Conservation (phyloP, 30 jellyfish, hydroid and myxozoan genomes). For the Aurelia coerulea region DNA sequence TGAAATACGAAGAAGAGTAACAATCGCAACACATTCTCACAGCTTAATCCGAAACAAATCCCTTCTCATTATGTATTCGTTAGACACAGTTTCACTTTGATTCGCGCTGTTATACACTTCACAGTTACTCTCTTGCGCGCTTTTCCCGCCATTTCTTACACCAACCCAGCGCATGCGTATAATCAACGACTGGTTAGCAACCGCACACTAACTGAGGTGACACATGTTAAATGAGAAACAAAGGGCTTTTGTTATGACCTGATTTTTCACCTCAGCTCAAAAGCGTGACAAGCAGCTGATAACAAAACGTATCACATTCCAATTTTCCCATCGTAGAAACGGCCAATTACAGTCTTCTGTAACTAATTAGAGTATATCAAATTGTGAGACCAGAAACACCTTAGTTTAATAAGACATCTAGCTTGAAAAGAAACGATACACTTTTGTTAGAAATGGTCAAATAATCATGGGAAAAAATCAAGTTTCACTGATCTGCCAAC, state of each 20-base stretch:
- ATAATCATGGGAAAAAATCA: too few relatives aligned
- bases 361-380: not conserved
- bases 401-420: too few relatives aligned
- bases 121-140: not conserved
- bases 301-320: slow-evolving; percentile 8
- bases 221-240: not conserved
- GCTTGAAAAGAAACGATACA: too few relatives aligned
- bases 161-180: slow-evolving; percentile 50
- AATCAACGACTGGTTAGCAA: not conserved
- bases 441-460: too few relatives aligned
- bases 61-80: too few relatives aligned
- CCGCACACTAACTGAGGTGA: not conserved
- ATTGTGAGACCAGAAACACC: not conserved
- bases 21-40: too few relatives aligned
- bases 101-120: too few relatives aligned
- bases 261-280: not conserved
- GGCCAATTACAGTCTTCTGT: not conserved
- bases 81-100: too few relatives aligned
- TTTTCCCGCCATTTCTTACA: slow-evolving; percentile 58
- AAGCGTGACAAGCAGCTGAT: slow-evolving; percentile 8
- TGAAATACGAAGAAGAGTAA: too few relatives aligned
- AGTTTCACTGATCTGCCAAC: too few relatives aligned
- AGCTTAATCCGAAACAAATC: too few relatives aligned
- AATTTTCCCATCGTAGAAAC: slow-evolving; percentile 2
- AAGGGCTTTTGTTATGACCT: not conserved